Percentiles rank a stretch among this genome's conserved stretches.
Evolutionary conservation across 2,888 invertebrate species (phyloP).

Genomic region (Euspilapteryx auroguttella): DNA sequence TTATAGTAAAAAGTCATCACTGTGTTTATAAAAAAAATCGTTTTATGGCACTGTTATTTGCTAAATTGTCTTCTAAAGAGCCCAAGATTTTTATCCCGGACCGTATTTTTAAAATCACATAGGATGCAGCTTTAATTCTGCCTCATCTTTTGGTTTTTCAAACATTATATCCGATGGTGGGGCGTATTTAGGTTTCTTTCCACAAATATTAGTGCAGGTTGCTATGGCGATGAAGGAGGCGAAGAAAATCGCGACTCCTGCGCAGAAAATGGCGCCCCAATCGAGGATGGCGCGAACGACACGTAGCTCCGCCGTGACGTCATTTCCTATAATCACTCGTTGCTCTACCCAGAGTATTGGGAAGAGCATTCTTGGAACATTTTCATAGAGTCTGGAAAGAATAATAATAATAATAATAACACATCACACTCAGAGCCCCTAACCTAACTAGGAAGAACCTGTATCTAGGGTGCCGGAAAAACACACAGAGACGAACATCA

Average conservation of each 20-base stretch:
- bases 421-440: too few species aligned
- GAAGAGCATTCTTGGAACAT: conserved; percentile 69
- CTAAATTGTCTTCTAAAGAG: too few species aligned
- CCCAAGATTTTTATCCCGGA: too few species aligned
- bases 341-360: conserved; percentile 83
- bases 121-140: conserved; percentile 33
- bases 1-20: too few species aligned
- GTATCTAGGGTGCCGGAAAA: too few species aligned
- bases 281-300: conserved; percentile 27
- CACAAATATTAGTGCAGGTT: conserved; percentile 17
- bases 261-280: conserved; percentile 37
- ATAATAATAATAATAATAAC: too few species aligned
- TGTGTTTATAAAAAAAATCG: too few species aligned
- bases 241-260: conserved; percentile 44
- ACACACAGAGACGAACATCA: too few species aligned
- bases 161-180: conserved; percentile 16
- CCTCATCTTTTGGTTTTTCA: conserved; percentile 31
- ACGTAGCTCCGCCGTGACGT: conserved; percentile 56
- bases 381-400: too few species aligned
- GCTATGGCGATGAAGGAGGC: conserved; percentile 49
- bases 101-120: too few species aligned
- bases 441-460: too few species aligned
- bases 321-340: conserved; percentile 60
- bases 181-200: conserved; percentile 16
- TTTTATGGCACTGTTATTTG: too few species aligned